Base-by-base conservation (phyloP, 2,113 vertebrate genomes). In the Zosterops japonicus region DNA sequence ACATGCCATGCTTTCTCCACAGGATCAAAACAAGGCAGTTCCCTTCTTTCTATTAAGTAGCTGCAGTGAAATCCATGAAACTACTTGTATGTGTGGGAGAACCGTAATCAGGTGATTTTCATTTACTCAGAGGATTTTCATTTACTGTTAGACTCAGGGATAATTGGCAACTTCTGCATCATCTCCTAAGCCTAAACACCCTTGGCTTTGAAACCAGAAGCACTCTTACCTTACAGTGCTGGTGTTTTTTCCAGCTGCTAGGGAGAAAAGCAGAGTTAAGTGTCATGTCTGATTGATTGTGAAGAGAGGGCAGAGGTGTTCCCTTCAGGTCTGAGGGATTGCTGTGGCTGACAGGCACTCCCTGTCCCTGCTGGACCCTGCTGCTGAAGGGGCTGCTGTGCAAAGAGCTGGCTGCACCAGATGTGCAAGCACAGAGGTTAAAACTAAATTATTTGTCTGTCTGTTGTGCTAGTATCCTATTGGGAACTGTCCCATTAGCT, bases 71-170 rank as follows among this genome's bases (percentile, higher is more conserved):
- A 90, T 67, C 57, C 35, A 16, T 61, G 21, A 53, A 57, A 67
- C 42, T 63, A 8, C 71, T 80, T 69, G 21, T 15, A n/a, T 6
- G 29, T 55, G 70, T 74, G 29, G 27, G 78, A 91, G 64, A 87
- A 42, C 25, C 28, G 8, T 36, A 57, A 65, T 57, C 70, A 67
- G 83, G 52, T 57, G 85, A 31, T 17, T 89, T 87, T 69, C 49
- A 33, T 89, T 79, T 71, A 42, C 89, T 82, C 70, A 65, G 70
- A 75, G 70, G 85, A 39, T 12, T 87, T 91, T 65, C 25, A 36
- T 93, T 76, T 69, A 53, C 89, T 71, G 42, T 82, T 50, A 90
- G 94, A 90, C 84, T 94, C 95, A 90, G 92, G 92, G 92, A 94
- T 75, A 88, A 88, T 13, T 83, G 60, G 87, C 82, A 63, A 83